Evolutionary conservation across 2,888 invertebrate genomes (phyloP).

Genomic region (Chaetogeoica ovagalla): DNA sequence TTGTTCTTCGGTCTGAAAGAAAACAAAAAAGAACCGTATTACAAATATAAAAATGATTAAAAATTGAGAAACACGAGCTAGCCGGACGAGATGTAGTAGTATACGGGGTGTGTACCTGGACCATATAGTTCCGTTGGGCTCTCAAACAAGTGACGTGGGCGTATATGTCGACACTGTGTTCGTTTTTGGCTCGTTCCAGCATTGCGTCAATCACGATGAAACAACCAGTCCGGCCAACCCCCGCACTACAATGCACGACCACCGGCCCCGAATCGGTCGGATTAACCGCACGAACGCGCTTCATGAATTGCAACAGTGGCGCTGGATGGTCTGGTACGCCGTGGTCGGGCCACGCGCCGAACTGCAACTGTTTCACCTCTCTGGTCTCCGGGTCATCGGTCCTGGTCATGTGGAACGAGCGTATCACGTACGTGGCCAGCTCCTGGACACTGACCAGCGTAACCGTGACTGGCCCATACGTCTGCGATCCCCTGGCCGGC

Average conservation of each 20-base stretch:
- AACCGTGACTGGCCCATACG: slow-evolving; percentile 93
- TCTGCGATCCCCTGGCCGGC: slow-evolving; percentile 92
- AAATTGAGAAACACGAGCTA: too few relatives aligned
- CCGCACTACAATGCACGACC: slow-evolving; percentile 64
- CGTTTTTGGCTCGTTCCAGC: slow-evolving; percentile 95
- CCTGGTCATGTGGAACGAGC: slow-evolving; percentile 87
- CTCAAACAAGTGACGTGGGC: slow-evolving; percentile 97
- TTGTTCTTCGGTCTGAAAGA: slow-evolving; percentile 86
- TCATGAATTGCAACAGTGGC: slow-evolving; percentile 94
- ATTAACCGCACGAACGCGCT: slow-evolving; percentile 87
- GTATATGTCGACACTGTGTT: slow-evolving; percentile 97
- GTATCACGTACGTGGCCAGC: slow-evolving; percentile 95
- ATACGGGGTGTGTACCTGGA: slow-evolving; percentile 62
- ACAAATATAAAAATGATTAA: too few relatives aligned
- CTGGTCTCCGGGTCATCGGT: slow-evolving; percentile 75
- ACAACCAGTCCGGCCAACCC: slow-evolving; percentile 92
- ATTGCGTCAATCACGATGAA: slow-evolving; percentile 99
- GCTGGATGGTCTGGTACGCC: slow-evolving; percentile 99
- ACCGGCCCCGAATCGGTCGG: slow-evolving; percentile 62
- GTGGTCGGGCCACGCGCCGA: slow-evolving; percentile 99
- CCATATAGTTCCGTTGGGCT: slow-evolving; percentile 99
- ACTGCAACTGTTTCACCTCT: slow-evolving; percentile 96
- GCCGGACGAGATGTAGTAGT: too few relatives aligned
- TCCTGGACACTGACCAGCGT: slow-evolving; percentile 94
- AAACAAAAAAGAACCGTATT: not conserved